Percentiles rank a stretch among this genome's conserved stretches.
Conservation (phyloP, 2,113 vertebrate species). For the Microtus pennsylvanicus region DNA sequence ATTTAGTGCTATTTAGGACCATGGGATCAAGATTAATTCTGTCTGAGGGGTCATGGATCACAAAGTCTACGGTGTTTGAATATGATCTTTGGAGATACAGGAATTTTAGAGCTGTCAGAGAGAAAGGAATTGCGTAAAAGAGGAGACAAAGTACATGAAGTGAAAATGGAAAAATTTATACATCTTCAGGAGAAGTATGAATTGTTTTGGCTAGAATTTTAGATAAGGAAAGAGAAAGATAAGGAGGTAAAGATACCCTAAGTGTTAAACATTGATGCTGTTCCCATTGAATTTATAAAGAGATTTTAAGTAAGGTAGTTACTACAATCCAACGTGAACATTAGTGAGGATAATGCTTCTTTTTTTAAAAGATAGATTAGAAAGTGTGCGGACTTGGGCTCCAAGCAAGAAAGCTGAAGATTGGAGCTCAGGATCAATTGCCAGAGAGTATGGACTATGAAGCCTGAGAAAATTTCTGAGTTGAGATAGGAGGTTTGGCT, state of each 20-base stretch:
- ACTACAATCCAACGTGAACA: background rate
- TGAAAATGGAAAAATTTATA: conserved; percentile 9
- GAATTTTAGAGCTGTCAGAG: conserved; percentile 53
- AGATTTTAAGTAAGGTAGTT: background rate
- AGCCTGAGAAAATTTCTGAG: background rate
- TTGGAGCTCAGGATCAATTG: too few relatives aligned
- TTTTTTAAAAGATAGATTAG: background rate
- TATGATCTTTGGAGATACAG: conserved; percentile 59
- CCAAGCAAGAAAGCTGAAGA: background rate
- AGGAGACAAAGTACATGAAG: conserved; percentile 41
- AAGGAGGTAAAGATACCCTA: background rate
- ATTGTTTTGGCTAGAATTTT: conserved; percentile 15
- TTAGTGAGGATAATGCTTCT: background rate
- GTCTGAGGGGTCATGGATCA: conserved; percentile 60
- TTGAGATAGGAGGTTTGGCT: background rate
- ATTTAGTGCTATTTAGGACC: conserved; percentile 17
- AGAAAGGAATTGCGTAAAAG: conserved; percentile 35
- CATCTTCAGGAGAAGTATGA: conserved; percentile 28
- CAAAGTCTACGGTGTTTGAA: conserved; percentile 67
- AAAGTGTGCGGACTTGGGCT: background rate
- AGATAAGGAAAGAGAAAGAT: background rate
- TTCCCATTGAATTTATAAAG: background rate
- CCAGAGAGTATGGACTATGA: background rate
- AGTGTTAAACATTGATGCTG: too few relatives aligned
- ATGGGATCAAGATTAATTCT: conserved; percentile 61